Evolutionary conservation across 2,113 vertebrate species (phyloP).

Genomic region (Toxotes chatareus): DNA sequence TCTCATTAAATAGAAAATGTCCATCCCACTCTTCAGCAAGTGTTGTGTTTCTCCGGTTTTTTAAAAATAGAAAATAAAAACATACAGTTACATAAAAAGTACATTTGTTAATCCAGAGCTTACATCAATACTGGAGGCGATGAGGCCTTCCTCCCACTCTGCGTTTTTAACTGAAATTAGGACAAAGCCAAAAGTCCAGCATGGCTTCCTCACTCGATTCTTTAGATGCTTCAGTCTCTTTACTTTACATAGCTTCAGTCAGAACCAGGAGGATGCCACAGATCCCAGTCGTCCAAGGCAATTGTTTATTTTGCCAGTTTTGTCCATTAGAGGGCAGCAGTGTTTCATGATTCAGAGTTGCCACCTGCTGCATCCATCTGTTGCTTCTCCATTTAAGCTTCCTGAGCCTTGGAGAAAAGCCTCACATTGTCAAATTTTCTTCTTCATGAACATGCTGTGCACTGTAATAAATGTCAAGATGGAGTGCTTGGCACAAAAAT

Average conservation of each 20-base stretch:
- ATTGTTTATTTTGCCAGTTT: conserved; percentile 23
- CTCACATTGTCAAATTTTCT: conserved; percentile 21
- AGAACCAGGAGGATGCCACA: conserved; percentile 1
- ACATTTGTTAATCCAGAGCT: conserved; percentile 47
- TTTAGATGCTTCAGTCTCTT: conserved; percentile 40
- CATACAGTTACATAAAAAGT: conserved; percentile 41
- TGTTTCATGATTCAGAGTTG: conserved; percentile 38
- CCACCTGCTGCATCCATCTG: conserved; percentile 43
- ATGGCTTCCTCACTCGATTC: conserved; percentile 28
- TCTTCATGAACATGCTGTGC: conserved; percentile 2
- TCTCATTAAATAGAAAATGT: conserved; percentile 85
- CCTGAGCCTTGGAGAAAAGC: conserved; percentile 45
- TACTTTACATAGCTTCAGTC: conserved; percentile 38
- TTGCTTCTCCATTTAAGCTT: conserved; percentile 52
- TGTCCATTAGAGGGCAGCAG: conserved; percentile 76
- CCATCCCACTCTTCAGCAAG: conserved; percentile 67
- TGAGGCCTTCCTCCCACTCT: conserved; percentile 10
- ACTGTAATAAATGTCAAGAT: conserved; percentile 15
- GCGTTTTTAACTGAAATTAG: conserved; percentile 21
- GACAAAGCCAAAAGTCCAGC: conserved; percentile 67
- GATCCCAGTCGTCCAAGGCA: conserved; percentile 19
- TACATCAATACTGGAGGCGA: conserved; percentile 13
- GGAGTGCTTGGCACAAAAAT: not conserved
- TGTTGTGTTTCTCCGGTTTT: conserved; percentile 44
- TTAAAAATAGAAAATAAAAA: conserved; percentile 55